These are phyloP conservation scores for Drosophila azteca DNA, from an alignment of 1,140 invertebrate species.

Conservation along the genomic window DNA sequence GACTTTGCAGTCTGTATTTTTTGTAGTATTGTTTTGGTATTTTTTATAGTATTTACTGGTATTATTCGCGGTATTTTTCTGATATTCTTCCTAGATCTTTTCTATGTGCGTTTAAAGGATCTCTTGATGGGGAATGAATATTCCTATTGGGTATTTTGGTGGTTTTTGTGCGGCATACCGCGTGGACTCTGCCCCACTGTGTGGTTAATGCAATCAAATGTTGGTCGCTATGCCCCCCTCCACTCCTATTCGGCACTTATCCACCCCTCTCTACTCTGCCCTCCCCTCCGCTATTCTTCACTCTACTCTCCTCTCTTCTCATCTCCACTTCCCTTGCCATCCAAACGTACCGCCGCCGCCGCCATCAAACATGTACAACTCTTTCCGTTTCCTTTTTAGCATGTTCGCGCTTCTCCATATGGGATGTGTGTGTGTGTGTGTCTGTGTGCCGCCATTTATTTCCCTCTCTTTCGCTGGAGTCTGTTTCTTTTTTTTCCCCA, in stretches of 20 bases:
- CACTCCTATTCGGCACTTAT: no score
- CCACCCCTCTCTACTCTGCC: neutral
- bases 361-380: constrained; percentile 68
- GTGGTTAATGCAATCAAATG: constrained; percentile 21
- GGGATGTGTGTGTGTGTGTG: constrained; percentile 9
- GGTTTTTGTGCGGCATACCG: no score
- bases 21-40: no score
- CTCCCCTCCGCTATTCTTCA: no score
- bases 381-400: constrained; percentile 71
- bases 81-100: no score
- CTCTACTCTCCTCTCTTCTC: neutral
- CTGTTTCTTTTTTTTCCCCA: constrained; percentile 39
- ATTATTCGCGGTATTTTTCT: no score
- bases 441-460: constrained; percentile 64
- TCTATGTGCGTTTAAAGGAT: no score
- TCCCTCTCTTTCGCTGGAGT: constrained; percentile 29
- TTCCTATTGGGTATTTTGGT: no score
- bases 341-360: constrained; percentile 24
- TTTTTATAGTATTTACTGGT: no score
- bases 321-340: constrained; percentile 10
- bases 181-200: constrained; percentile 13
- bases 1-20: no score
- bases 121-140: no score
- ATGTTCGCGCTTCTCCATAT: constrained; percentile 43
- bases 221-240: constrained; percentile 3